Percentiles rank a stretch among this genome's conserved stretches.
phyloP scores from a whole-genome alignment of 2,888 invertebrate species.

The Zootermopsis nevadensis region DNA sequence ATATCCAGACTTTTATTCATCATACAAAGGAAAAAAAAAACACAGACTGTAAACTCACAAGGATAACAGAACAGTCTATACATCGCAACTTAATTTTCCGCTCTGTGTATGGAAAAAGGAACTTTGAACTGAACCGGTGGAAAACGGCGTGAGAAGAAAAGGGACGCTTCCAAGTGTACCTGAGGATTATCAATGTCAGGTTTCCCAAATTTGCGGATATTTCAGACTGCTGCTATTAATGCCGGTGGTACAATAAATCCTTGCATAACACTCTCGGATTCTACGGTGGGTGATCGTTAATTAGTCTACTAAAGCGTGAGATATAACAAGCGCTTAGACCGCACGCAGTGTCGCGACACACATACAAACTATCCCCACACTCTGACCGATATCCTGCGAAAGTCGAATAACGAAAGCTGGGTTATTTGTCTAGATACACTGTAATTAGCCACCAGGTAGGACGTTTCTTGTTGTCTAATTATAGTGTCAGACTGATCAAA shows the following conservation, averaged over 20 bases:
- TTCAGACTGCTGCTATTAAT: not conserved
- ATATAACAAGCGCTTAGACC: not conserved
- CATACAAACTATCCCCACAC: not conserved
- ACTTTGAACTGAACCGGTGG: not conserved
- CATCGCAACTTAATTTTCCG: not conserved
- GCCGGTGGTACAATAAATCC: constrained; percentile 22
- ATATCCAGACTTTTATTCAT: no score
- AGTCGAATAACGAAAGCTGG: not conserved
- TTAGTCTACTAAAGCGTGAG: not conserved
- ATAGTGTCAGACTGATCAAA: no score
- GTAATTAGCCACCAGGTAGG: not conserved
- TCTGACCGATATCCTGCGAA: not conserved
- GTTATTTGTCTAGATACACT: not conserved
- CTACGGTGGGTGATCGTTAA: constrained; percentile 11
- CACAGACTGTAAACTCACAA: no score
- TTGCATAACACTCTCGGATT: not conserved
- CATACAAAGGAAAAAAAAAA: no score
- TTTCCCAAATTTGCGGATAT: constrained; percentile 20
- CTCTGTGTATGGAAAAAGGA: not conserved
- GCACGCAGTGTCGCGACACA: not conserved
- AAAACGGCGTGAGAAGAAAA: not conserved
- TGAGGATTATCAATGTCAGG: constrained; percentile 28
- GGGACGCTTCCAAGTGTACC: not conserved
- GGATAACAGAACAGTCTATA: not conserved
- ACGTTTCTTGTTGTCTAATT: no score